Conservation (phyloP, 37 sponge, comb jelly and placozoan genomes). For the Mnemiopsis leidyi region DNA sequence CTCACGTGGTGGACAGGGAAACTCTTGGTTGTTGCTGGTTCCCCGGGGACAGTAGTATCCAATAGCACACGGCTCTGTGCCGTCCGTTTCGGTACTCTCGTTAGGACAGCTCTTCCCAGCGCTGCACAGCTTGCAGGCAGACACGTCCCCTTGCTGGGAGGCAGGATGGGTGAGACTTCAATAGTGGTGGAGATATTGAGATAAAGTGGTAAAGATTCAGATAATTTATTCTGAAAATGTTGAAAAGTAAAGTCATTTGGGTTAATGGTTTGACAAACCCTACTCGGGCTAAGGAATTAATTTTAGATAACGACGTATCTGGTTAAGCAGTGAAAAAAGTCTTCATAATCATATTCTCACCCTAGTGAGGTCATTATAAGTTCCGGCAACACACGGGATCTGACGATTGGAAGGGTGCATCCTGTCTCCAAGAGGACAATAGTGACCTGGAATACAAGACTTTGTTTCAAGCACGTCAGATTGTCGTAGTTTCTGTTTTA, state of each 20-base stretch:
- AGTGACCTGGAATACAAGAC: conserved; percentile 58
- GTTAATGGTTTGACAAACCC: no score
- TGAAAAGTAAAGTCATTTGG: no score
- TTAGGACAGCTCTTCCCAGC: conserved; percentile 21
- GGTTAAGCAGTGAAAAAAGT: no score
- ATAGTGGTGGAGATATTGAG: neutral
- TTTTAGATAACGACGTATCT: no score
- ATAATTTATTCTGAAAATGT: no score
- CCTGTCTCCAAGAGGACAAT: conserved; percentile 43
- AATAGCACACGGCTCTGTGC: neutral
- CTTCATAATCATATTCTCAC: conserved; percentile 25
- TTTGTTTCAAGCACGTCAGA: no score
- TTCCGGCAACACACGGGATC: conserved; percentile 46
- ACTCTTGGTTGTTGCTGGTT: neutral
- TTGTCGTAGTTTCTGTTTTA: no score
- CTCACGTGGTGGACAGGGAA: conserved; percentile 62
- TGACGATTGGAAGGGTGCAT: neutral
- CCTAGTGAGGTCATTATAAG: neutral
- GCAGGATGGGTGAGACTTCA: neutral
- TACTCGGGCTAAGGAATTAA: no score
- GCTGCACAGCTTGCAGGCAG: conserved; percentile 35
- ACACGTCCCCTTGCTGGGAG: conserved; percentile 35
- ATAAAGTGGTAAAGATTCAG: no score
- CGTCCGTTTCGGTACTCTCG: neutral
- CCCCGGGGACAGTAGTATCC: conserved; percentile 62